Evolutionary conservation across 2,888 invertebrate genomes (phyloP).

Genomic region (Dascillus cervinus): DNA sequence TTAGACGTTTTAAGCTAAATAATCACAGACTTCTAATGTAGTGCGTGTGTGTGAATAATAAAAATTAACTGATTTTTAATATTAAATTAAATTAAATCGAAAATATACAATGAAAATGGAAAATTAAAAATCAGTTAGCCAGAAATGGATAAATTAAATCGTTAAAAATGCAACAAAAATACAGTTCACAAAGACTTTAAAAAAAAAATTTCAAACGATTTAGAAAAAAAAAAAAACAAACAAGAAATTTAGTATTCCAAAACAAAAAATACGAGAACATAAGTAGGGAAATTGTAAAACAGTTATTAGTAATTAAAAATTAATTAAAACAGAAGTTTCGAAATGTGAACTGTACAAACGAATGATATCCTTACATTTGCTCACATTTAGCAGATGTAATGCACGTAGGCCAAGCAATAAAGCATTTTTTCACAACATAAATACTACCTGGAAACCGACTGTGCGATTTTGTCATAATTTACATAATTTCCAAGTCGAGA

Average conservation of each 20-base stretch:
- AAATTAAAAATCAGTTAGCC: background rate
- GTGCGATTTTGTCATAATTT: too few relatives aligned
- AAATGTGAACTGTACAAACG: conserved; percentile 19
- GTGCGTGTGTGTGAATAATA: conserved; percentile 6
- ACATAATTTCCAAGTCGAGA: too few relatives aligned
- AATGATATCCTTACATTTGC: background rate
- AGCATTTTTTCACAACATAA: too few relatives aligned
- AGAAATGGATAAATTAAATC: background rate
- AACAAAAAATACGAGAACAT: conserved; percentile 6
- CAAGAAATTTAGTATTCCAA: too few relatives aligned
- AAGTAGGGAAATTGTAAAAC: conserved; percentile 7
- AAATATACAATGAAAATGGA: background rate
- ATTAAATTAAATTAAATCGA: background rate
- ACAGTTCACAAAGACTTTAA: conserved; percentile 20
- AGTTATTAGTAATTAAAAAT: conserved; percentile 17
- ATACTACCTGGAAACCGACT: too few relatives aligned
- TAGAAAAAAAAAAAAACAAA: conserved; percentile 16
- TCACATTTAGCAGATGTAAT: too few relatives aligned
- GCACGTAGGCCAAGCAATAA: too few relatives aligned
- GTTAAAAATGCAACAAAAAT: conserved; percentile 12
- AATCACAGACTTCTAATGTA: conserved; percentile 9
- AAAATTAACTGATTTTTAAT: conserved; percentile 1
- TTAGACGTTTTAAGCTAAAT: conserved; percentile 42
- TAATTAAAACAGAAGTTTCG: conserved; percentile 10
- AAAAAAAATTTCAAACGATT: conserved; percentile 16